Percentiles rank a stretch among this genome's conserved stretches.
Conservation (phyloP, 1,140 invertebrate species). For the Bombus waltoni region DNA sequence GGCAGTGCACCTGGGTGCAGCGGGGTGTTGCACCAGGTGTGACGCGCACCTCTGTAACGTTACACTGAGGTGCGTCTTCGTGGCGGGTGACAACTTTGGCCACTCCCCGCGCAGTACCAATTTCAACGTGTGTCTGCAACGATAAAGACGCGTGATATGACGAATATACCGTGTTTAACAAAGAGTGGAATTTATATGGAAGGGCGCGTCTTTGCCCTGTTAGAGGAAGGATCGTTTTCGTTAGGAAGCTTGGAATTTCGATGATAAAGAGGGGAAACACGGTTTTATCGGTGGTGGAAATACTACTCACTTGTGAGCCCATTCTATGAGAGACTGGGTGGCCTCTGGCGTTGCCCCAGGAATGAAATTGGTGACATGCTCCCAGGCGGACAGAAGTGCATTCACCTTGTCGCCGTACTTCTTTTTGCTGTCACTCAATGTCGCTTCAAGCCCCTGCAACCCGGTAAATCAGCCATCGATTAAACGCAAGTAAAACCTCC, state of each 20-base stretch:
- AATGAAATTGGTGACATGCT: conserved; percentile 83
- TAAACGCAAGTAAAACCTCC: conserved; percentile 25
- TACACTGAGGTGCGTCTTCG: conserved; percentile 83
- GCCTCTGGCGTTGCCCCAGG: conserved; percentile 80
- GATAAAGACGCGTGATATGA: not conserved
- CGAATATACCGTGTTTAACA: no score
- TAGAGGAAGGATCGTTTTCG: not conserved
- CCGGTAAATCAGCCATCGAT: conserved; percentile 36
- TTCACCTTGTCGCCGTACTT: conserved; percentile 84
- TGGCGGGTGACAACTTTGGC: conserved; percentile 81
- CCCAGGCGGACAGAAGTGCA: conserved; percentile 84
- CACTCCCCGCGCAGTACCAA: conserved; percentile 84
- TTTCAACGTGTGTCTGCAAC: conserved; percentile 82
- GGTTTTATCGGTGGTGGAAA: not conserved
- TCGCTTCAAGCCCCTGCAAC: conserved; percentile 82
- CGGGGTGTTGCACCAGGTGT: conserved; percentile 78
- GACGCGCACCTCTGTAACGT: conserved; percentile 82
- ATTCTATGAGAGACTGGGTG: conserved; percentile 83
- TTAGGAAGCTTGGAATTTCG: no score
- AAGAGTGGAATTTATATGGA: no score
- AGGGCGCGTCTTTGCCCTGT: no score
- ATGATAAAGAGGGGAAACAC: no score
- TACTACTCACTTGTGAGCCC: conserved; percentile 82
- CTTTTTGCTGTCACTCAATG: conserved; percentile 83
- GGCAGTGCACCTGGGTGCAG: conserved; percentile 79